Conservation (phyloP, 2,888 invertebrate species). For the Phyllotreta striolata region DNA sequence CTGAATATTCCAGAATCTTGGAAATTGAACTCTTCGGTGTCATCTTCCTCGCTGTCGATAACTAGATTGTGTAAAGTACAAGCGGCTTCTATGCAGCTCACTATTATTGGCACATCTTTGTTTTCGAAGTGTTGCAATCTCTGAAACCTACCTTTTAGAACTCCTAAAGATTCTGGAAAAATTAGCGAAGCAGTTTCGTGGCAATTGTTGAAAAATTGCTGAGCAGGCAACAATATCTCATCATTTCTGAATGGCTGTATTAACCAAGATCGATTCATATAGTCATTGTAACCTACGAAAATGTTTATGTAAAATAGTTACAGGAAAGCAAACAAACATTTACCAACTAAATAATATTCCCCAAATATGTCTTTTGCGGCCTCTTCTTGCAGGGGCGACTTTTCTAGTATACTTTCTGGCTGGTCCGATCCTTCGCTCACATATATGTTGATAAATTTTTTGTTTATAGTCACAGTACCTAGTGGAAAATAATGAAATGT, state of each 20-base stretch:
- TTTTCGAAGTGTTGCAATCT: constrained; percentile 34
- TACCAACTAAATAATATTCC: constrained; percentile 37
- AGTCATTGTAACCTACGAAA: constrained; percentile 32
- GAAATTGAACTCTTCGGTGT: constrained; percentile 17
- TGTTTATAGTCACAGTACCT: constrained; percentile 36
- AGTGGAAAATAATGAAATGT: constrained; percentile 6
- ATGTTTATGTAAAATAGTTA: background rate
- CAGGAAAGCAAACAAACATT: constrained; percentile 8
- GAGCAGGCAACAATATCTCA: background rate
- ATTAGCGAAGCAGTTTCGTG: constrained; percentile 22
- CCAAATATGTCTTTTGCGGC: constrained; percentile 27
- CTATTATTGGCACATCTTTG: constrained; percentile 27
- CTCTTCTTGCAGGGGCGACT: constrained; percentile 28
- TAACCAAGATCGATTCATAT: constrained; percentile 33
- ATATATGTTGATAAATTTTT: constrained; percentile 34
- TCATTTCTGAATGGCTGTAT: constrained; percentile 22
- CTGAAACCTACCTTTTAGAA: constrained; percentile 36
- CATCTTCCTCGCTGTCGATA: constrained; percentile 32
- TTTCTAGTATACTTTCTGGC: constrained; percentile 30
- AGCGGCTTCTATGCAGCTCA: constrained; percentile 28
- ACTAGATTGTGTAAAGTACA: constrained; percentile 38
- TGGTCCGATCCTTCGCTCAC: constrained; percentile 29
- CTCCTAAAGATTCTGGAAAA: constrained; percentile 26
- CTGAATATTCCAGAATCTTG: constrained; percentile 31
- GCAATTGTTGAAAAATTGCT: constrained; percentile 29